Percentiles rank a stretch among this genome's conserved stretches.
phyloP scores from a whole-genome alignment of 2,888 invertebrate genomes.

The Cephalotes varians region DNA sequence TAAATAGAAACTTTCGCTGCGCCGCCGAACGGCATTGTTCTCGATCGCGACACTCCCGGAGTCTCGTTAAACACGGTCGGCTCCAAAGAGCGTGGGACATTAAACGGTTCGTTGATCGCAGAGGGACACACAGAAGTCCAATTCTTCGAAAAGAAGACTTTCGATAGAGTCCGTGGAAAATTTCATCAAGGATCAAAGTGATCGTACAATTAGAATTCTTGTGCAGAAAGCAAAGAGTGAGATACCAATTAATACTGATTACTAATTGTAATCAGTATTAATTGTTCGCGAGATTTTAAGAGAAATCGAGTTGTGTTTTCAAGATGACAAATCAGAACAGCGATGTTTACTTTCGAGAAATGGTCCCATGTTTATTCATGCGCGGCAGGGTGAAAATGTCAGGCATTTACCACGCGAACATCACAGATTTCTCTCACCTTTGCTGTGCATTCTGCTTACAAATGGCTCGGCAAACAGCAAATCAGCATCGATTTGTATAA shows the following conservation, averaged over 20 bases:
- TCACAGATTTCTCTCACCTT: constrained; percentile 70
- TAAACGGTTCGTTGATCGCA: not conserved
- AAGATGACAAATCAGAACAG: constrained; percentile 9
- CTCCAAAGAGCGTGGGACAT: constrained; percentile 13
- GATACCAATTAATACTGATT: not conserved
- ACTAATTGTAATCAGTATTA: constrained; percentile 1
- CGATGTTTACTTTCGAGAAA: constrained; percentile 27
- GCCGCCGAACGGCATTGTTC: constrained; percentile 37
- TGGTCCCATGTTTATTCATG: constrained; percentile 37
- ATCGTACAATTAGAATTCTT: not conserved
- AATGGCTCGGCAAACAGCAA: constrained; percentile 27
- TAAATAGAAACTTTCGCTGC: constrained; percentile 51
- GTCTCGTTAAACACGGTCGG: not conserved
- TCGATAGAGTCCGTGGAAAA: not conserved
- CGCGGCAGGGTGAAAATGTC: constrained; percentile 70
- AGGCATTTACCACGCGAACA: constrained; percentile 68
- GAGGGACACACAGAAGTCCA: not conserved
- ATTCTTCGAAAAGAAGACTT: not conserved
- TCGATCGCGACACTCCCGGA: constrained; percentile 33
- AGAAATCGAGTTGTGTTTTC: constrained; percentile 14
- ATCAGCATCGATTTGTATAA: constrained; percentile 30
- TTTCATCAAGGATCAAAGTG: not conserved
- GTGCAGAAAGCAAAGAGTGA: not conserved
- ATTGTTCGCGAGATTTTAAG: not conserved
- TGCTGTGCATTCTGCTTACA: constrained; percentile 30